These are phyloP conservation scores for Drosophila mauritiana DNA, from an alignment of 1,140 invertebrate genomes.

Conservation along the genomic window DNA sequence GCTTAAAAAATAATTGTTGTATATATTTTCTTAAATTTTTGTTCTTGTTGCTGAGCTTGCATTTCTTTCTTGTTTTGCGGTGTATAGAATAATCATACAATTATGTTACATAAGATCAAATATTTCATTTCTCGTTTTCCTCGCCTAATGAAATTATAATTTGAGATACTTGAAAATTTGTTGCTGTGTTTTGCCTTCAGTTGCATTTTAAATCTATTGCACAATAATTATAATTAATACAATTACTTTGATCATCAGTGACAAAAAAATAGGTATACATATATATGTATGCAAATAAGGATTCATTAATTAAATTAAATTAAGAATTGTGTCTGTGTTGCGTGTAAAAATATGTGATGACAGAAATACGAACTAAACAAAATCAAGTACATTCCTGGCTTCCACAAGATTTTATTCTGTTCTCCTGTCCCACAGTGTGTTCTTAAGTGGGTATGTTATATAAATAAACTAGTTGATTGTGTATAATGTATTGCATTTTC, in stretches of 20 bases:
- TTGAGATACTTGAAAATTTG: constrained; percentile 69
- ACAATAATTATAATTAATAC: constrained; percentile 75
- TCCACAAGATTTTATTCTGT: constrained; percentile 3
- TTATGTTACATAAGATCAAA: constrained; percentile 51
- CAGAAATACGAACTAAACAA: constrained; percentile 42
- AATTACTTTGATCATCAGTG: constrained; percentile 60
- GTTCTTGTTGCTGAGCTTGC: constrained; percentile 24
- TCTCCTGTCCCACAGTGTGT: constrained; percentile 3
- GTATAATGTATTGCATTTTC: constrained; percentile 39
- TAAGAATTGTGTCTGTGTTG: constrained; percentile 42
- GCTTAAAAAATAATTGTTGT: constrained; percentile 62
- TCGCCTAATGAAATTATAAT: constrained; percentile 67
- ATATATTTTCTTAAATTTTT: constrained; percentile 25
- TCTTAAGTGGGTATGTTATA: constrained; percentile 7
- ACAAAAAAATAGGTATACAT: constrained; percentile 55
- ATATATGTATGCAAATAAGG: constrained; percentile 40
- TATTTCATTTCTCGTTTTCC: constrained; percentile 19
- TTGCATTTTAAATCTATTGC: constrained; percentile 80
- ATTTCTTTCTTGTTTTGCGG: constrained; percentile 12
- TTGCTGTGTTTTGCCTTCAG: constrained; percentile 52
- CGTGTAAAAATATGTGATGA: constrained; percentile 21
- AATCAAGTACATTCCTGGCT: constrained; percentile 33
- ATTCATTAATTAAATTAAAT: constrained; percentile 43
- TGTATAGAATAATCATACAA: constrained; percentile 45
- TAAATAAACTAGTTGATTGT: constrained; percentile 52